Conservation (phyloP, 2,888 invertebrate species). For the Sphaerophoria rueppellii region DNA sequence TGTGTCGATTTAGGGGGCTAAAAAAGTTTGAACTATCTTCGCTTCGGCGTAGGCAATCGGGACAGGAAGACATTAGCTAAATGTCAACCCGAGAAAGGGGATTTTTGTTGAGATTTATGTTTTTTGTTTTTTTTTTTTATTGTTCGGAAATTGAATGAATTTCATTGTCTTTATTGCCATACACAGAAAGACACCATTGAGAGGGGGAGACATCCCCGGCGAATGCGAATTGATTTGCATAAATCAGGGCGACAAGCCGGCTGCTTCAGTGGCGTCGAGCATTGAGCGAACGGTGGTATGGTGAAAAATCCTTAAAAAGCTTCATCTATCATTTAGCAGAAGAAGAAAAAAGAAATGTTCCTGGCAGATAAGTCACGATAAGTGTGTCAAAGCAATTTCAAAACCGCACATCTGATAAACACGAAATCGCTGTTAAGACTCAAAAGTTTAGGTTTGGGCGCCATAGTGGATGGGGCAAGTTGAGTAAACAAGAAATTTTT, state of each 20-base stretch:
- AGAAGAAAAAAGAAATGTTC: constrained; percentile 29
- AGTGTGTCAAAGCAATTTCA: constrained; percentile 67
- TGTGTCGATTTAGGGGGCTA: constrained; percentile 29
- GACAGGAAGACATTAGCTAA: constrained; percentile 38
- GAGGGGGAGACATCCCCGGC: constrained; percentile 7
- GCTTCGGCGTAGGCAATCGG: neutral
- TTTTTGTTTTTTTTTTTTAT: constrained; percentile 26
- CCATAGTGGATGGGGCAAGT: neutral
- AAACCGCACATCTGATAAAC: constrained; percentile 67
- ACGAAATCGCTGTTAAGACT: constrained; percentile 54
- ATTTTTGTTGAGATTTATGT: constrained; percentile 41
- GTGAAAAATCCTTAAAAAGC: constrained; percentile 24
- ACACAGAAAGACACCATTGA: neutral
- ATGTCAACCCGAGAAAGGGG: constrained; percentile 51
- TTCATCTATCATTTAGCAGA: constrained; percentile 55
- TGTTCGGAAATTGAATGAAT: constrained; percentile 48
- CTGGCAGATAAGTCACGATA: constrained; percentile 68
- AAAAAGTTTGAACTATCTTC: constrained; percentile 48
- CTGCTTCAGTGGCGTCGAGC: no score
- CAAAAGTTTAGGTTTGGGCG: no score
- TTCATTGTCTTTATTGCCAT: constrained; percentile 33
- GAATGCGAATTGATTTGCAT: constrained; percentile 52
- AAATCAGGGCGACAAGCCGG: constrained; percentile 44
- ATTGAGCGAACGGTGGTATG: no score
- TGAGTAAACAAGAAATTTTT: neutral